phyloP scores from a whole-genome alignment of 2,113 vertebrate species.

The Asarcornis scutulata region DNA sequence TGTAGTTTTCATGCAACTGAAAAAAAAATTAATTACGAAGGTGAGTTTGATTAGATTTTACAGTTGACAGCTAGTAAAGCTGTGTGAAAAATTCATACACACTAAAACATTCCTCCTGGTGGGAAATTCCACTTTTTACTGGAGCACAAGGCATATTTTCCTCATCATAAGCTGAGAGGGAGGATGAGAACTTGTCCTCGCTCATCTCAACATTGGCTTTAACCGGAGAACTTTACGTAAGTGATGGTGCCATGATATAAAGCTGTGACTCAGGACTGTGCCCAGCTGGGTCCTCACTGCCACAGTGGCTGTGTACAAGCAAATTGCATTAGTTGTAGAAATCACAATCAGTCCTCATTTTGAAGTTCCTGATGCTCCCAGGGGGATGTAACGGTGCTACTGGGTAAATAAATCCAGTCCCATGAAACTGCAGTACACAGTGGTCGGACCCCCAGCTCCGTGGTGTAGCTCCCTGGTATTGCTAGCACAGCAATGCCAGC shows the following conservation, averaged over 20 bases:
- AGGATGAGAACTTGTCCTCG: background rate
- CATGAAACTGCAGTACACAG: background rate
- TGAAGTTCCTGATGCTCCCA: background rate
- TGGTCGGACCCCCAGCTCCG: background rate
- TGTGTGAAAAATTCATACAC: background rate
- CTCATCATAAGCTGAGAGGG: background rate
- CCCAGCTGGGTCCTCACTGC: background rate
- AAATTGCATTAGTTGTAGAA: background rate
- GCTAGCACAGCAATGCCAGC: background rate
- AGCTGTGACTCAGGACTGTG: background rate
- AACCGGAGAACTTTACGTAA: background rate
- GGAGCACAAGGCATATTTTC: background rate
- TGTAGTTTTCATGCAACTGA: slow-evolving; percentile 31
- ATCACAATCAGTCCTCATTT: background rate
- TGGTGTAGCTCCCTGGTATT: accelerated
- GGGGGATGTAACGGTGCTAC: background rate
- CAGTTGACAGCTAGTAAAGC: background rate
- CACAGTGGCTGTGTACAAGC: background rate
- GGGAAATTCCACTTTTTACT: background rate
- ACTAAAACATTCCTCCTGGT: background rate
- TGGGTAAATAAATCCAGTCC: background rate
- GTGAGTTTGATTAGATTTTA: background rate
- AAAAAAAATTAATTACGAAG: background rate
- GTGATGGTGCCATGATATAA: background rate
- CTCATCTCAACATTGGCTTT: background rate